Percentiles rank a stretch among this genome's conserved stretches.
Evolutionary conservation across 2,113 vertebrate species (phyloP).

Genomic region (Pygathrix nemaeus): DNA sequence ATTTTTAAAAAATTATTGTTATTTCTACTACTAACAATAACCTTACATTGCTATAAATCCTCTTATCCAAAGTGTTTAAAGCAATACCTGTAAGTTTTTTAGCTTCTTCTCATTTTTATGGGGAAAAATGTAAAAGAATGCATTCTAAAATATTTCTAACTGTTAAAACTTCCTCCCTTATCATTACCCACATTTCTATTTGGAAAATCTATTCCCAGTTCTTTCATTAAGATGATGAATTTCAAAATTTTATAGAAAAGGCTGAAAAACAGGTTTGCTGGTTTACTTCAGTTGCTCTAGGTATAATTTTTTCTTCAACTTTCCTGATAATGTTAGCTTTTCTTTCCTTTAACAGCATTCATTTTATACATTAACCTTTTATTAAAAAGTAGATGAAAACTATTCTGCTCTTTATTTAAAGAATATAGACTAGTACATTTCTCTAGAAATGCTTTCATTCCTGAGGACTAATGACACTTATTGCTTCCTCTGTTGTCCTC

Average conservation of each 20-base stretch:
- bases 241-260: constrained; percentile 27
- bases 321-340: constrained; percentile 34
- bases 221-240: constrained; percentile 32
- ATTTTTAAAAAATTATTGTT: constrained; percentile 24
- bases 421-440: constrained; percentile 26
- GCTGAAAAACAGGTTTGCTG: not conserved
- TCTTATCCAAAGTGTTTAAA: constrained; percentile 18
- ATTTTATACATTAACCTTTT: constrained; percentile 44
- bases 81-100: constrained; percentile 24
- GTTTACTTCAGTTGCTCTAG: not conserved
- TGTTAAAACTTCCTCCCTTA: not conserved
- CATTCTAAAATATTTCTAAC: constrained; percentile 48
- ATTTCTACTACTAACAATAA: constrained; percentile 23
- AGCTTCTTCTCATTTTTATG: constrained; percentile 12
- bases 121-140: not conserved
- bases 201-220: not conserved
- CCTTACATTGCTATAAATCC: constrained; percentile 35
- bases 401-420: not conserved
- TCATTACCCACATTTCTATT: not conserved
- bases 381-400: constrained; percentile 11
- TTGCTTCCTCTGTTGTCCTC: not conserved
- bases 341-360: constrained; percentile 45
- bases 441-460: constrained; percentile 41
- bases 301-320: constrained; percentile 18
- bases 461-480: not conserved